These are phyloP conservation scores for Drosophila aldrichi DNA, from an alignment of 2,888 invertebrate species.

Conservation along the genomic window DNA sequence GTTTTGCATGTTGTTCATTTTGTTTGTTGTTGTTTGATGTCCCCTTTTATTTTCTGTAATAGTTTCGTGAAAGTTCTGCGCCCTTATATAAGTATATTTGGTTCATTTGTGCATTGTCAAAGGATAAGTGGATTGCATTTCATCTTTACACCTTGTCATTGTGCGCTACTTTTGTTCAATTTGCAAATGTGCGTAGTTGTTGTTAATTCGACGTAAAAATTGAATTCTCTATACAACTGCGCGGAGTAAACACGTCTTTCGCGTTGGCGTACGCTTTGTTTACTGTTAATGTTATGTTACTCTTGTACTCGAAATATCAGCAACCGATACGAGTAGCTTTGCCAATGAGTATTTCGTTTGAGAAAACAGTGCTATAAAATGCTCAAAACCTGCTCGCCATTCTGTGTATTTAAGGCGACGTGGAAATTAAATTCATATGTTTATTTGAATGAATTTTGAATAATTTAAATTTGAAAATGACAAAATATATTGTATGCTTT, in stretches of 20 bases:
- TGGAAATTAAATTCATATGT: background rate
- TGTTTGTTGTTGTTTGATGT: slow-evolving; percentile 13
- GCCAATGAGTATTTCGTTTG: slow-evolving; percentile 19
- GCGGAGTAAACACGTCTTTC: slow-evolving; percentile 34
- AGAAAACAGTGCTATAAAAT: slow-evolving; percentile 23
- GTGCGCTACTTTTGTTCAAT: slow-evolving; percentile 18
- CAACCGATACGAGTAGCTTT: slow-evolving; percentile 13
- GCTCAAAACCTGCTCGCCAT: background rate
- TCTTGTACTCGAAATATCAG: slow-evolving; percentile 6
- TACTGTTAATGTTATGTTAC: slow-evolving; percentile 46
- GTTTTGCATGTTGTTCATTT: slow-evolving; percentile 28
- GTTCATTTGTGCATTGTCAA: background rate
- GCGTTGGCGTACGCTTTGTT: slow-evolving; percentile 49
- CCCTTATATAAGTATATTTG: slow-evolving; percentile 21
- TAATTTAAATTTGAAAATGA: too few relatives aligned
- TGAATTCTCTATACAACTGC: background rate
- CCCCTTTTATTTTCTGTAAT: background rate
- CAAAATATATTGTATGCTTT: too few relatives aligned
- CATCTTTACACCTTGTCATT: slow-evolving; percentile 19
- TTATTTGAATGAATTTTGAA: too few relatives aligned
- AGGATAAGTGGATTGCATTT: slow-evolving; percentile 12
- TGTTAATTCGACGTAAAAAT: slow-evolving; percentile 12
- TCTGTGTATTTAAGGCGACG: background rate
- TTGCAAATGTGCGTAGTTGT: slow-evolving; percentile 37
- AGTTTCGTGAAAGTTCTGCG: slow-evolving; percentile 27